Percentiles rank a stretch among this genome's conserved stretches.
phyloP scores from a whole-genome alignment of 2,888 invertebrate species.

The Iphiclides podalirius region DNA sequence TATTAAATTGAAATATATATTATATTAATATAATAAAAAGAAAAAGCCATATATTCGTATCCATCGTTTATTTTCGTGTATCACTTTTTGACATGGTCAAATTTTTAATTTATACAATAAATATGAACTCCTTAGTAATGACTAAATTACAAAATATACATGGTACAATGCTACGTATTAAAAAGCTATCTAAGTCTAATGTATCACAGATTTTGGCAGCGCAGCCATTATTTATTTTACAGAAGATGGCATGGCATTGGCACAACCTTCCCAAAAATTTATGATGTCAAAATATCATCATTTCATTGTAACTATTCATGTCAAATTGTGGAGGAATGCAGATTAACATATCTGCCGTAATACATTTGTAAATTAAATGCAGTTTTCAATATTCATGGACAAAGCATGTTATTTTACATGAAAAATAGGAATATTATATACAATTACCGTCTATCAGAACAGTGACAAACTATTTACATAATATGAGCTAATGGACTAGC shows the following conservation, averaged over 20 bases:
- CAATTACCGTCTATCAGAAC: conserved; percentile 13
- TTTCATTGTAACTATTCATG: not conserved
- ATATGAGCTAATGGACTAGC: conserved; percentile 68
- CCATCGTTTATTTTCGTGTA: conserved; percentile 66
- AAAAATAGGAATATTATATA: conserved; percentile 16
- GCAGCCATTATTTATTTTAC: conserved; percentile 62
- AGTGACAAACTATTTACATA: conserved; percentile 44
- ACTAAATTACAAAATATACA: conserved; percentile 70
- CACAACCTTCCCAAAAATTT: no score
- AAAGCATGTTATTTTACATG: conserved; percentile 4
- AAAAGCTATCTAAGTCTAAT: conserved; percentile 57
- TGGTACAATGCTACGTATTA: conserved; percentile 48
- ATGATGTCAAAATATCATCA: not conserved
- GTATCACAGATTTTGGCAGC: conserved; percentile 76
- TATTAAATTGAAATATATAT: no score
- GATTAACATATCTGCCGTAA: not conserved
- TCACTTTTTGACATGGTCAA: conserved; percentile 66
- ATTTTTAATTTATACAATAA: conserved; percentile 73
- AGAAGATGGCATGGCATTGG: conserved; percentile 60
- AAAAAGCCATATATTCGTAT: conserved; percentile 36
- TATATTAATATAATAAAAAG: no score
- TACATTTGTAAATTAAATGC: conserved; percentile 8
- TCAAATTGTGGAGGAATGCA: not conserved
- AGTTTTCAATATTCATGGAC: not conserved
- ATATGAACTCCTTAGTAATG: conserved; percentile 60